phyloP scores from a whole-genome alignment of 1,140 invertebrate species.

The Drosophila quadrilineata region DNA sequence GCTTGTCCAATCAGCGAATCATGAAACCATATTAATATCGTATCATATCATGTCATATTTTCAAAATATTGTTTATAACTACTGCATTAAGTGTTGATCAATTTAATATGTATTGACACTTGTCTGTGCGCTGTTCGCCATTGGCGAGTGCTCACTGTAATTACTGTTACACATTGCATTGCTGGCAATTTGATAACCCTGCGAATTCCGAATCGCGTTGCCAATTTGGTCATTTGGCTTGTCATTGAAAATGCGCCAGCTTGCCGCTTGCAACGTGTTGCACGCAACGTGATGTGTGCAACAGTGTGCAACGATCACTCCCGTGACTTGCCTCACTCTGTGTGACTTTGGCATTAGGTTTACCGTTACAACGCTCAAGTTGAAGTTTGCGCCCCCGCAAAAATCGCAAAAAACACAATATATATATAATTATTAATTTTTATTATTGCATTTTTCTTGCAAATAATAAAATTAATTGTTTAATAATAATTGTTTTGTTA shows the following conservation, averaged over 20 bases:
- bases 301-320: conserved; percentile 11
- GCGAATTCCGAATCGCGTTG: conserved; percentile 31
- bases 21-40: too few species aligned
- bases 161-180: conserved; percentile 6
- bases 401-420: not conserved
- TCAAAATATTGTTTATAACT: not conserved
- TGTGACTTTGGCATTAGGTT: conserved; percentile 35
- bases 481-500: not conserved
- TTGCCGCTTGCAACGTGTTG: not conserved
- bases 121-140: conserved; percentile 9
- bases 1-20: too few species aligned
- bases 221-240: conserved; percentile 37
- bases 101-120: conserved; percentile 2
- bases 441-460: not conserved
- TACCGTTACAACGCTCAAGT: conserved; percentile 35
- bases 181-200: not conserved
- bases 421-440: conserved; percentile 10
- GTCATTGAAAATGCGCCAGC: conserved; percentile 49
- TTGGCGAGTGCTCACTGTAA: conserved; percentile 21
- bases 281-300: conserved; percentile 40
- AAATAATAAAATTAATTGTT: conserved; percentile 35
- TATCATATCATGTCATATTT: too few species aligned
- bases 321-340: too few species aligned
- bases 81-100: not conserved
- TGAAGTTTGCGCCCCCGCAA: conserved; percentile 22